Evolutionary conservation across 1,140 invertebrate species (phyloP).

Genomic region (Aphelinus certus): DNA sequence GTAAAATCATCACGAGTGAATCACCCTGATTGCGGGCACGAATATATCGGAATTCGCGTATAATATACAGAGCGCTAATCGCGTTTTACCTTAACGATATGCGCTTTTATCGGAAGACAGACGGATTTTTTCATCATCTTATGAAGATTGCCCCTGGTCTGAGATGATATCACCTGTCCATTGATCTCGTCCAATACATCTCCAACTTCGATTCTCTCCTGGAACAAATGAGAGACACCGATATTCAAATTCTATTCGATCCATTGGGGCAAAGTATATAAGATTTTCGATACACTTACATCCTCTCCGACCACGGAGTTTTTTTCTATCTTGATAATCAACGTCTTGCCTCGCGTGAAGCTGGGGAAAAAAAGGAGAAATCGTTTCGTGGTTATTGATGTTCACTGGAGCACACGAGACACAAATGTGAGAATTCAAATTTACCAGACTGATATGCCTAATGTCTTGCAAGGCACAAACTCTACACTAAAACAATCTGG

Average conservation of each 20-base stretch:
- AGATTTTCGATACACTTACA: constrained; percentile 58
- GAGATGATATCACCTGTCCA: constrained; percentile 63
- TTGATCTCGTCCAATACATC: constrained; percentile 75
- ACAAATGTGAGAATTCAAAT: no score
- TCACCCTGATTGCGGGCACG: no score
- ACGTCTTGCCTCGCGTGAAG: constrained; percentile 67
- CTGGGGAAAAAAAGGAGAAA: constrained; percentile 48
- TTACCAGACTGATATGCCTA: constrained; percentile 69
- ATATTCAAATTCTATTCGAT: background rate
- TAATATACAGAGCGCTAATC: no score
- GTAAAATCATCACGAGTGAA: constrained; percentile 24
- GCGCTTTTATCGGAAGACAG: constrained; percentile 65
- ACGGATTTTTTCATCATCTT: constrained; percentile 65
- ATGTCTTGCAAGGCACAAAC: constrained; percentile 68
- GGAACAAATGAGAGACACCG: constrained; percentile 39
- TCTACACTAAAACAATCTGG: constrained; percentile 63
- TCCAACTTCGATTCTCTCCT: constrained; percentile 71
- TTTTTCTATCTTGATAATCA: constrained; percentile 66
- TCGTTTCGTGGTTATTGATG: background rate
- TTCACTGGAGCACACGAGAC: no score
- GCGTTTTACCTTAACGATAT: constrained; percentile 68
- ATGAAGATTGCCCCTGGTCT: constrained; percentile 64
- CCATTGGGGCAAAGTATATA: background rate
- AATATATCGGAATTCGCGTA: no score
- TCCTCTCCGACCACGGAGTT: constrained; percentile 70